Evolutionary conservation across 2,113 vertebrate genomes (phyloP), one percentile per base, ranked within the genome.

Genomic region (Microcebus griseorufus): DNA sequence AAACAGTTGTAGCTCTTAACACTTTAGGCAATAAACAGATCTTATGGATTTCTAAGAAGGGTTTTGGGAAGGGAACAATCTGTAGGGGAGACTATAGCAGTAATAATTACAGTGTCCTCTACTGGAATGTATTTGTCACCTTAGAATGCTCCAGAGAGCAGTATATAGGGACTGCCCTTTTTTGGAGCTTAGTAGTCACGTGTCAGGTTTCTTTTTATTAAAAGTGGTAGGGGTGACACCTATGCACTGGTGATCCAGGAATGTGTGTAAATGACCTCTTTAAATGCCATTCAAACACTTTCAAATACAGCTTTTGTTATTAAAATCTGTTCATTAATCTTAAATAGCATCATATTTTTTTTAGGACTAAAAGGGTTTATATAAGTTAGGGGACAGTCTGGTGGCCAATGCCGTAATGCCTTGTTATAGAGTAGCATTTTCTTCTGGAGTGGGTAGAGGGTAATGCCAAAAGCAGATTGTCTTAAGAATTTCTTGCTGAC

Each of bases 371-470:
- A 76, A 93, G 58, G 58, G 17, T 69, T 88, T 25, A 60, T 25
- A 8, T 53, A 75, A 94, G 25, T 67, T 78, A 62, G 55, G 69
- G 23, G 27, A 32, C n/a, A 67, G 48, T 86, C 10, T 55, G 13
- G 14, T 78, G 27, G 14, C n/a, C 37, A 85, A 78, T 90, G 29
- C 27, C 13, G 7, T 89, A 73, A 69, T 62, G 32, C 55, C 67
- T 81, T 89, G 17, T 89, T 87, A 60, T 5, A 70, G n/a, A 96
- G 55, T 67, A 87, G 6, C 20, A 64, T 93, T 96, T 96, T 92
- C 55, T 79, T 93, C 53, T 70, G 3, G 22, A 9, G 2, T 37
- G 3, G 17, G 1, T 73, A 5, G 42, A 22, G 8, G 48, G 23
- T 18, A 39, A 27, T 88, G 9, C 91, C 60, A 94, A 84, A 81